Conservation (phyloP, 2,797 vertebrate species). For the Anabas testudineus region DNA sequence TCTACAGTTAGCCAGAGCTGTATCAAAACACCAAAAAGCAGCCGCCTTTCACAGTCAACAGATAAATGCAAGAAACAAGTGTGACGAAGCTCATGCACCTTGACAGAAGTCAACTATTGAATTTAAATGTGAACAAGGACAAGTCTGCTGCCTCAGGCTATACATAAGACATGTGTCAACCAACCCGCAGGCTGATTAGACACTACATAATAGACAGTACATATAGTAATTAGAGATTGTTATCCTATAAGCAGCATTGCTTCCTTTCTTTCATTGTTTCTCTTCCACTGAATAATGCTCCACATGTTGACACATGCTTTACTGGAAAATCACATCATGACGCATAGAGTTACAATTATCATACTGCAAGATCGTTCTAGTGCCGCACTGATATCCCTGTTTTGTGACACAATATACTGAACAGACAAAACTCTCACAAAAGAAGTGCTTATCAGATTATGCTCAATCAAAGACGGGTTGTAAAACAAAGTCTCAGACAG, state of each 20-base stretch:
- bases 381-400: neutral
- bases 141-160: neutral
- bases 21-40: neutral
- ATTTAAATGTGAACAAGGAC: neutral
- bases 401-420: neutral
- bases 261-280: no score
- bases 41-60: neutral
- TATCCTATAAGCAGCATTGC: neutral
- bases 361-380: neutral
- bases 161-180: neutral
- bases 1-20: no score
- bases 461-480: conserved; percentile 2
- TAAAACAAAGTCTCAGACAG: conserved; percentile 14
- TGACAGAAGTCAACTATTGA: neutral
- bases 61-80: neutral
- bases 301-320: neutral
- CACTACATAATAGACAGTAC: no score
- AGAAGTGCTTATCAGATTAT: conserved; percentile 7
- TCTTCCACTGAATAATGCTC: neutral
- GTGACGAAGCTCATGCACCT: conserved; percentile 4
- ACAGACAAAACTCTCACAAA: conserved; percentile 10
- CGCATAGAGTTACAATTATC: neutral
- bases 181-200: neutral
- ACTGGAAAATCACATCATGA: conserved; percentile 7
- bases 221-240: neutral